phyloP scores from a whole-genome alignment of 2,888 invertebrate species.

The Chamaedrilus cognettii region DNA sequence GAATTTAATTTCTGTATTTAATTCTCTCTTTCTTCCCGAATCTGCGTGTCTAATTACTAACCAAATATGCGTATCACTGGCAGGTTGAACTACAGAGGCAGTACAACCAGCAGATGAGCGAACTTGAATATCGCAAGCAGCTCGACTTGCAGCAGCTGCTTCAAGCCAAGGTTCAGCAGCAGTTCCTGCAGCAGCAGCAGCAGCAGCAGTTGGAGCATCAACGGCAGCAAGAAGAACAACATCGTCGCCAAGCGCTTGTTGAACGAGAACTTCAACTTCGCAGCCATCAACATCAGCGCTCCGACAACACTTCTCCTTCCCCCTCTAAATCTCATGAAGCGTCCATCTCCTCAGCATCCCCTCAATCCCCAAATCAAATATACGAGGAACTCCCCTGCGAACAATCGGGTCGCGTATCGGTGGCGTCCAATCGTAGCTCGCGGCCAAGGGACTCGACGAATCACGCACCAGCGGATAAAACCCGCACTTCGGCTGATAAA shows the following conservation, averaged over 20 bases:
- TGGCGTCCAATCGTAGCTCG: too few relatives aligned
- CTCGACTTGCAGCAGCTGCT: conserved; percentile 11
- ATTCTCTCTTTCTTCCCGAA: background rate
- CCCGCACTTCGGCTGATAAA: background rate
- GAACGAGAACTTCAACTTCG: too few relatives aligned
- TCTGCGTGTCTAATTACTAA: too few relatives aligned
- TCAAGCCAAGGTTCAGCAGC: too few relatives aligned
- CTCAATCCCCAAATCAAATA: conserved; percentile 4
- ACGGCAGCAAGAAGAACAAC: conserved; percentile 1
- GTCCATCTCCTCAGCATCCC: too few relatives aligned
- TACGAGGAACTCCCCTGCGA: conserved; percentile 18
- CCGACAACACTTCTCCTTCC: too few relatives aligned
- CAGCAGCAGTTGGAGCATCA: conserved; percentile 4
- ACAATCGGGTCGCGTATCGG: too few relatives aligned
- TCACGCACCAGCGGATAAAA: background rate
- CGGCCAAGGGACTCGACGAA: too few relatives aligned
- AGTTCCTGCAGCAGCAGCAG: conserved; percentile 1
- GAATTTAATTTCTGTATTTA: background rate
- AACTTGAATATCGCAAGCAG: conserved; percentile 8
- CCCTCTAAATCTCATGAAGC: too few relatives aligned
- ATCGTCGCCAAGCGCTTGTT: background rate
- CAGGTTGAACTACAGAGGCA: conserved; percentile 11
- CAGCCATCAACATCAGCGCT: too few relatives aligned
- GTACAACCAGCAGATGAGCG: conserved; percentile 5
- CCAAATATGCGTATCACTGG: too few relatives aligned